Percentiles rank a stretch among this genome's conserved stretches.
Conservation (phyloP, 2,888 invertebrate genomes). For the Petrolisthes manimaculis region DNA sequence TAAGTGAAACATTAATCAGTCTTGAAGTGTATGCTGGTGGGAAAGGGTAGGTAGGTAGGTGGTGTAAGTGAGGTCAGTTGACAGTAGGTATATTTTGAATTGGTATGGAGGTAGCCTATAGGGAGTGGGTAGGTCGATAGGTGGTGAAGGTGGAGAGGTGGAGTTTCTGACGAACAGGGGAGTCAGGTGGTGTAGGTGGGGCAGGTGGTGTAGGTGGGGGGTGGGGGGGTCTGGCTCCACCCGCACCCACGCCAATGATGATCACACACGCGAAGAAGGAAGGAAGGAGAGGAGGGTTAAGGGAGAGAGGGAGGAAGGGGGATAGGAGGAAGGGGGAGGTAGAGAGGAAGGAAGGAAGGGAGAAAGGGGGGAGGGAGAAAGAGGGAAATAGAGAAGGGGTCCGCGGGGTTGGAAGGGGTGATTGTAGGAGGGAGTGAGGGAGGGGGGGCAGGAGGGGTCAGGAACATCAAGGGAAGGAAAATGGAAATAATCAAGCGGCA, state of each 20-base stretch:
- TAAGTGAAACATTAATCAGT: no score
- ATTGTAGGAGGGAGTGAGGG: background rate
- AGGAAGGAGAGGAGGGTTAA: background rate
- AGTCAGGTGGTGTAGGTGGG: no score
- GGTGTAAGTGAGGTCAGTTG: no score
- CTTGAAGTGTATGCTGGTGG: no score
- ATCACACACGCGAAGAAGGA: background rate
- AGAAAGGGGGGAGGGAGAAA: background rate
- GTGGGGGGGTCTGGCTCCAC: background rate
- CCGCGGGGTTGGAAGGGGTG: background rate
- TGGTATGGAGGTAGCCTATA: no score
- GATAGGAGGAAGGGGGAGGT: background rate
- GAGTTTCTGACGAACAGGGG: background rate
- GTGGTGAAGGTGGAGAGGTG: background rate
- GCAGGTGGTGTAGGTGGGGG: no score
- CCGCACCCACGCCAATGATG: background rate
- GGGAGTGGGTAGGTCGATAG: background rate
- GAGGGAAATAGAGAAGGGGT: conserved; percentile 2
- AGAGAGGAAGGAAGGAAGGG: background rate
- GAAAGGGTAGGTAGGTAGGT: no score
- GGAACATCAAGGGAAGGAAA: no score
- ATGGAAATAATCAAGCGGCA: no score
- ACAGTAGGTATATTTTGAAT: background rate
- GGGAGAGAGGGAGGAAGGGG: background rate
- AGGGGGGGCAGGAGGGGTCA: no score